phyloP scores from a whole-genome alignment of 2,113 vertebrate genomes.

The Alouatta palliata region DNA sequence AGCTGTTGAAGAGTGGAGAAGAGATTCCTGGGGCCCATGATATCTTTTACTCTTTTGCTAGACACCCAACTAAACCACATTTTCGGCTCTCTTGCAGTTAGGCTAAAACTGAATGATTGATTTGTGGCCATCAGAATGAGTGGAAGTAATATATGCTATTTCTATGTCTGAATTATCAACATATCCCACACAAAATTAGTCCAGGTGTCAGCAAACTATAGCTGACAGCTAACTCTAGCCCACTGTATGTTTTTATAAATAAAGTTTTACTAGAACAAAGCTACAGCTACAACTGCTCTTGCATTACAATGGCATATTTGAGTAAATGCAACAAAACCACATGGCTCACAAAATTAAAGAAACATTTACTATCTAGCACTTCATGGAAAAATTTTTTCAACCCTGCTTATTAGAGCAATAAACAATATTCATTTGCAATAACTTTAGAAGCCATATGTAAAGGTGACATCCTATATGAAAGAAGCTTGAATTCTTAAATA shows the following conservation, averaged over 20 bases:
- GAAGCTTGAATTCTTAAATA: background rate
- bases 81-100: background rate
- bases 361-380: background rate
- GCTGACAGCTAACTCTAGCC: background rate
- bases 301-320: background rate
- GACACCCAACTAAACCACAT: background rate
- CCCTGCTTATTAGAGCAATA: background rate
- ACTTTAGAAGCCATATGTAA: background rate
- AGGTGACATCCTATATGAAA: background rate
- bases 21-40: background rate
- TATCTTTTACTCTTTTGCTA: background rate
- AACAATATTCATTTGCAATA: background rate
- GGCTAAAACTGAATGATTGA: background rate
- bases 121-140: background rate
- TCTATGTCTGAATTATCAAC: background rate
- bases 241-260: background rate
- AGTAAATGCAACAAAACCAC: background rate
- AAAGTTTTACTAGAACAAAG: constrained; percentile 3
- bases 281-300: background rate
- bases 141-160: background rate
- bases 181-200: background rate
- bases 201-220: background rate
- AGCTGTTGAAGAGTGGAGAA: background rate
- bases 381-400: background rate
- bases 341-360: background rate